Percentiles rank a stretch among this genome's conserved stretches.
phyloP scores from a whole-genome alignment of 2,797 vertebrate species.

The Coregonus ussuriensis region DNA sequence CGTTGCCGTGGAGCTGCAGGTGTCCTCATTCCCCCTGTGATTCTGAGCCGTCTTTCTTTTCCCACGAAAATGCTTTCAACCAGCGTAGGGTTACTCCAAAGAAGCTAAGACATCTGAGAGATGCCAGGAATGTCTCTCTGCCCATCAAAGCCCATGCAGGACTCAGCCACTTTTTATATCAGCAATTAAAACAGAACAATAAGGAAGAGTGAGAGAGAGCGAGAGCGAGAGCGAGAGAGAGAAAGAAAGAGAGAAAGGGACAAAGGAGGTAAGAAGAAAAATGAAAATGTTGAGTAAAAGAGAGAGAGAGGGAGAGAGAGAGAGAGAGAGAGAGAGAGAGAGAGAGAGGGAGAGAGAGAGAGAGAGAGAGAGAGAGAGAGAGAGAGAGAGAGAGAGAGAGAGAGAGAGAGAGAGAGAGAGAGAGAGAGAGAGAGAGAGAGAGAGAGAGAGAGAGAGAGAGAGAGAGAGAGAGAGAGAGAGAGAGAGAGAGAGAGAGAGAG shows the following conservation, averaged over 20 bases:
- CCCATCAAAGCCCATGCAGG: conserved; percentile 66
- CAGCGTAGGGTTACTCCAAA: conserved; percentile 70
- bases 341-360: conserved; percentile 23
- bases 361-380: conserved; percentile 27
- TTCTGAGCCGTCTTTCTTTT: conserved; percentile 47
- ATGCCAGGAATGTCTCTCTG: conserved; percentile 68
- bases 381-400: conserved; percentile 14
- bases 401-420: background rate
- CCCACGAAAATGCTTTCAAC: conserved; percentile 78
- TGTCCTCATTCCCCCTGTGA: conserved; percentile 58
- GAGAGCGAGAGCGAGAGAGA: background rate
- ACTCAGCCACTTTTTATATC: conserved; percentile 65
- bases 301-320: conserved; percentile 24
- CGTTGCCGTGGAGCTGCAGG: conserved; percentile 65
- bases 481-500: conserved; percentile 25
- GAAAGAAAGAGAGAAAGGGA: conserved; percentile 27
- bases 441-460: conserved; percentile 23
- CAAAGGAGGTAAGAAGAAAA: conserved; percentile 23
- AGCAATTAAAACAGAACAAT: conserved; percentile 64
- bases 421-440: conserved; percentile 4
- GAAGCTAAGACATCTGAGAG: conserved; percentile 68
- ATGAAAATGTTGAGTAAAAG: conserved; percentile 26
- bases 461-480: conserved; percentile 31
- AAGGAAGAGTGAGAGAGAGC: conserved; percentile 3
- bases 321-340: conserved; percentile 25